These are phyloP conservation scores for Cistogaster globosa DNA, from an alignment of 2,888 invertebrate genomes.

Conservation along the genomic window DNA sequence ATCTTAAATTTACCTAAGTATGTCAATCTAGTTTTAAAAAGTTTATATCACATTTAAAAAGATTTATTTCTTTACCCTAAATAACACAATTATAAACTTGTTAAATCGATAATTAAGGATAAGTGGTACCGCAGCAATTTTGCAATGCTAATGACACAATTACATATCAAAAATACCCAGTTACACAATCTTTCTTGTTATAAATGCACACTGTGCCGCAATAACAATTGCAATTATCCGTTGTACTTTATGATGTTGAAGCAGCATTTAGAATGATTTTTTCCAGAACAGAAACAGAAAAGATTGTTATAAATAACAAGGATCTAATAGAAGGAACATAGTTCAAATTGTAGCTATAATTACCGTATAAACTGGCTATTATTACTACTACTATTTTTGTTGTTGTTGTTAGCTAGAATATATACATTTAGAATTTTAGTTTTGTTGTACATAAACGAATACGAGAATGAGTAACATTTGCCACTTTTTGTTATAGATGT, in stretches of 20 bases:
- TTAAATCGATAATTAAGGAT: slow-evolving; percentile 61
- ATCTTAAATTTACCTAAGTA: too few species aligned
- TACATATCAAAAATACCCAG: slow-evolving; percentile 41
- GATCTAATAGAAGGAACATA: slow-evolving; percentile 61
- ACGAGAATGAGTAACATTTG: slow-evolving; percentile 9
- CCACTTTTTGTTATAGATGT: slow-evolving; percentile 44
- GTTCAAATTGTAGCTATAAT: slow-evolving; percentile 49
- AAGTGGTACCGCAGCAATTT: slow-evolving; percentile 51
- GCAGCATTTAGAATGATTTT: slow-evolving; percentile 47
- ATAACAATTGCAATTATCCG: slow-evolving; percentile 48
- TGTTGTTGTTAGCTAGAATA: slow-evolving; percentile 31
- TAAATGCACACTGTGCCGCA: neutral
- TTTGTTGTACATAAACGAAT: neutral
- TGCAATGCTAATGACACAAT: slow-evolving; percentile 54
- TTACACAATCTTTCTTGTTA: slow-evolving; percentile 12
- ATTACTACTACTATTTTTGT: neutral
- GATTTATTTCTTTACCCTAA: neutral
- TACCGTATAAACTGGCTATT: slow-evolving; percentile 25
- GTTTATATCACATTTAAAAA: neutral
- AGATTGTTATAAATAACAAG: slow-evolving; percentile 66
- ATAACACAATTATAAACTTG: slow-evolving; percentile 14
- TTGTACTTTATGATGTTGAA: slow-evolving; percentile 39
- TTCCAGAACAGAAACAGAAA: slow-evolving; percentile 27
- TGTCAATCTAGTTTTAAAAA: too few species aligned
- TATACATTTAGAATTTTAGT: slow-evolving; percentile 14